Percentiles rank a stretch among this genome's conserved stretches.
Evolutionary conservation across 2,113 vertebrate genomes (phyloP).

Genomic region (Phalacrocorax aristotelis): DNA sequence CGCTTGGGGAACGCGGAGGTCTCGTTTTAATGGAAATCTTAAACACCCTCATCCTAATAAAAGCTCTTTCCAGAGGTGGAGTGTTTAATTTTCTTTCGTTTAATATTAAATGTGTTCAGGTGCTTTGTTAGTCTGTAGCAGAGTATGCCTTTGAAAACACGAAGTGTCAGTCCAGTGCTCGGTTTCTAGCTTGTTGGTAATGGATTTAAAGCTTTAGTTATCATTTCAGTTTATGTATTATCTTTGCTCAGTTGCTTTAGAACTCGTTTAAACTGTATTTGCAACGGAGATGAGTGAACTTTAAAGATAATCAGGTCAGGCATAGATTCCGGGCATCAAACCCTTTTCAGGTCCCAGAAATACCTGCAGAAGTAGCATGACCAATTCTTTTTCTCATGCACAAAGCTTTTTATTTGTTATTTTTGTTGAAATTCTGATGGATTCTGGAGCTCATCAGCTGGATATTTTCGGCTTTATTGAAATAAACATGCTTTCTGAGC

Average conservation of each 20-base stretch:
- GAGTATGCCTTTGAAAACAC: not conserved
- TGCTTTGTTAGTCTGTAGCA: not conserved
- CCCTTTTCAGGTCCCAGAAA: slow-evolving; percentile 46
- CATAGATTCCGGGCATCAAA: slow-evolving; percentile 56
- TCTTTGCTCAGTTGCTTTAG: not conserved
- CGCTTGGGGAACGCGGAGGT: not conserved
- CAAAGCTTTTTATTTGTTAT: not conserved
- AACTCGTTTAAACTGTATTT: slow-evolving; percentile 1
- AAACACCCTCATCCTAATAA: not conserved
- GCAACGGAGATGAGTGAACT: slow-evolving; percentile 40
- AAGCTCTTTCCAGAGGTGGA: slow-evolving; percentile 6
- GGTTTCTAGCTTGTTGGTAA: not conserved
- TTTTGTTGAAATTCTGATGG: not conserved
- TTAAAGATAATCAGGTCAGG: slow-evolving; percentile 67
- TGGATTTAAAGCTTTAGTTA: not conserved
- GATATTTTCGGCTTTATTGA: not conserved
- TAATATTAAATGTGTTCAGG: not conserved
- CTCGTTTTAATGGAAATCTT: fast-evolving
- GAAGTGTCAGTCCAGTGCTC: not conserved
- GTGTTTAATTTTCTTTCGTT: slow-evolving; percentile 11
- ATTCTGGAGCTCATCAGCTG: not conserved
- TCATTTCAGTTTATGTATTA: not conserved
- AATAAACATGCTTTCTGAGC: not conserved
- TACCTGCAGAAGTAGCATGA: slow-evolving; percentile 29
- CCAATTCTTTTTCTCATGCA: not conserved